Evolutionary conservation across 2,888 invertebrate species (phyloP), one percentile per base, ranked within the genome.

Genomic region (Aelia acuminata): DNA sequence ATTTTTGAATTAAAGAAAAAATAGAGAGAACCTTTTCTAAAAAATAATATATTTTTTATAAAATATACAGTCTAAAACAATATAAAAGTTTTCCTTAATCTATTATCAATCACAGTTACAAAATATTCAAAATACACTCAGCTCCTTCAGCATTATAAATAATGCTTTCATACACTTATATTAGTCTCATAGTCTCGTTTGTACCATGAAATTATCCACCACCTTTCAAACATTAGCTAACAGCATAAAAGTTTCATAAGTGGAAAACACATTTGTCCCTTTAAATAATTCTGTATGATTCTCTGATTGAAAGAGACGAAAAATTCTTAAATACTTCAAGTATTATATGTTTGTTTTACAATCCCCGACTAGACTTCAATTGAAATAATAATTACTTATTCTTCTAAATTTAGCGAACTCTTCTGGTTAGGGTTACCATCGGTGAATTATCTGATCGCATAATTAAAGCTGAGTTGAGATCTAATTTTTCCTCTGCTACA

Each of bases 391-490:
- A 5, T 26, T 13, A 26, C n/a, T 26, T n/a, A 18, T 70, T 15
- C 20, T 18, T 0, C 18, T 35, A 35, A 70, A 18, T 70, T 35
- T 70, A 70, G 26, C 63, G 63, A 5, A 18, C 35, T 80, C 80
- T 43, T 47, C 39, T 80, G 43, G 80, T 80, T 39, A 80, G n/a
- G 22, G 80, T 80, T 2, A 80, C 80, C 43, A 80, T 80, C 39
- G 80, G 80, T 47, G 80, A 80, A n/a, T 80, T 43, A n/a, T 80
- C 80, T n/a, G 80, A 80, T 43, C 80, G 80, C 22, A 80, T 80
- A 8, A 80, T 80, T n/a, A 80, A 47, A 22, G 80, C 80, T n/a
- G 80, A 80, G n/a, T 80, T 80, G 43, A 43, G 22, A 80, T 80
- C 80, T 22, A 80, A 35, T 80, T 80, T 80, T 80, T 80, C 80